Evolutionary conservation across 2,888 invertebrate species (phyloP), one percentile per base, ranked within the genome.

Genomic region (Pherbina coryleti): DNA sequence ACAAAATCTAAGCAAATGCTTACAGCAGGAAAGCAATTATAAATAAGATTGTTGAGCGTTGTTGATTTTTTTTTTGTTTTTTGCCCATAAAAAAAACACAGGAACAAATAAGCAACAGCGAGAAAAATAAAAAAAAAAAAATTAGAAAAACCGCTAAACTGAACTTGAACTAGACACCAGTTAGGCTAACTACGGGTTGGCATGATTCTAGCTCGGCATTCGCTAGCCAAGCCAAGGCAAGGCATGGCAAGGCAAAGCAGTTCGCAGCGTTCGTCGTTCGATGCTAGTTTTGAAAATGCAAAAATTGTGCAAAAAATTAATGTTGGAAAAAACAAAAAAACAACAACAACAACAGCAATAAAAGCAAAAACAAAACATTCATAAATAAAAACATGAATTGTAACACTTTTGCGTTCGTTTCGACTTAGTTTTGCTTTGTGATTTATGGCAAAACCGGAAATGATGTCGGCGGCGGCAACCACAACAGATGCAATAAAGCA

Each of bases 121-220:
- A 22, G 3, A 17, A 49, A 72, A n/a, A 25, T 31, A 2, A 53
- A 53, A 69, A 14, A 69, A 53, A 70, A 70, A 71, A n/a, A 66
- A 4, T 4, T 11, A 3, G 11, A 31, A 70, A 70, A 70, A 57
- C 22, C 44, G 44, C 60, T 71, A 9, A 9, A 2, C 28, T 60
- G 72, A 72, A 72, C 72, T 72, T 72, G 72, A 72, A 72, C 72
- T 60, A 57, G 72, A 72, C 72, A 72, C 44, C 34, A 37, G 57
- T 72, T 72, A 57, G 60, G 28, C 60, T 37, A 57, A 60, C 57
- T 60, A 34, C 31, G 37, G 72, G 60, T 60, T 57, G 25, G 34
- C 28, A 19, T 11, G 67, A 60, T 60, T 60, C 60, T 19, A 25
- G 60, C 60, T 60, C n/a, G 28, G 28, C 60, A 28, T 28, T 28